These are phyloP conservation scores for Pteropus rufus DNA, from an alignment of 2,797 vertebrate genomes.

Conservation along the genomic window DNA sequence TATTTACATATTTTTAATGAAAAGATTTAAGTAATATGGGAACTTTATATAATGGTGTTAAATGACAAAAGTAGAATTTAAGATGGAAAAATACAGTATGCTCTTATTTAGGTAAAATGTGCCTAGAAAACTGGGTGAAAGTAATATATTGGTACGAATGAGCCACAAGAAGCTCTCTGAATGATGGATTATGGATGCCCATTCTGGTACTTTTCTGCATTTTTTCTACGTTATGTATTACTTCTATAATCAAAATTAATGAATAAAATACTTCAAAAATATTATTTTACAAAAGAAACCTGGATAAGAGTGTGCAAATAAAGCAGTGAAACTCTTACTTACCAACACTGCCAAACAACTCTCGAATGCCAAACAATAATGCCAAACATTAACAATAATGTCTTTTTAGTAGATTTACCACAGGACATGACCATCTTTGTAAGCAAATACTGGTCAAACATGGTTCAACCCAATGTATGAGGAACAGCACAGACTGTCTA, in stretches of 20 bases:
- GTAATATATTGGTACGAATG: neutral
- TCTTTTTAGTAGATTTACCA: neutral
- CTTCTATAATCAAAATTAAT: conserved; percentile 2
- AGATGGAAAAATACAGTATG: neutral
- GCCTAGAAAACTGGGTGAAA: neutral
- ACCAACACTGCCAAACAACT: neutral
- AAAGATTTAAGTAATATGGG: neutral
- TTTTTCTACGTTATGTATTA: neutral
- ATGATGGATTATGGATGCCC: neutral
- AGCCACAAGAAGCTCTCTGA: neutral
- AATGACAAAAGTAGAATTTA: neutral
- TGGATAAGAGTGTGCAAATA: neutral
- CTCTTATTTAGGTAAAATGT: neutral
- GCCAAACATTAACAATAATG: neutral
- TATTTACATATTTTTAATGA: neutral
- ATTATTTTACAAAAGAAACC: neutral
- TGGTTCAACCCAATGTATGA: neutral
- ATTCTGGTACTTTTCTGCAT: neutral
- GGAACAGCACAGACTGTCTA: neutral
- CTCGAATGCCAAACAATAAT: neutral
- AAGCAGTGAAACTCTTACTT: neutral
- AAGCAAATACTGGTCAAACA: neutral
- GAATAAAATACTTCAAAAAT: conserved; percentile 11
- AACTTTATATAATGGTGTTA: neutral
- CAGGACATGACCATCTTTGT: neutral